Conservation (phyloP, 2,888 invertebrate species). For the Endomychus coccineus region DNA sequence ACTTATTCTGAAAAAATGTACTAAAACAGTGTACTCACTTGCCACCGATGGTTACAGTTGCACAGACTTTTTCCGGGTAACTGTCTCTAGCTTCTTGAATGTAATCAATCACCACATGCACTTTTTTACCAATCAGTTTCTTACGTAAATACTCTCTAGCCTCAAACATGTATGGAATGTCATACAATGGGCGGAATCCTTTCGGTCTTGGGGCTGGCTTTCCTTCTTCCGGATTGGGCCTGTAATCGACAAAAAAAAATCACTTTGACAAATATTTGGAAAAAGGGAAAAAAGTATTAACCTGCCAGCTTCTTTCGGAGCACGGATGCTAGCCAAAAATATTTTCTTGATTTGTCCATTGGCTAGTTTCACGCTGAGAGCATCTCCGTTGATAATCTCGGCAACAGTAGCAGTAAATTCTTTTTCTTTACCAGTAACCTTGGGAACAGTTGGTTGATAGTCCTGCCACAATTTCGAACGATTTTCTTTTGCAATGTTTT, state of each 20-base stretch:
- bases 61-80: constrained; percentile 92
- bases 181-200: constrained; percentile 86
- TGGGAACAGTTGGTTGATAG: constrained; percentile 68
- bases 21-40: constrained; percentile 54
- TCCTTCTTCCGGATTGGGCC: constrained; percentile 51
- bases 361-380: constrained; percentile 73
- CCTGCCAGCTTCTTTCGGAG: constrained; percentile 63
- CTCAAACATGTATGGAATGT: constrained; percentile 98
- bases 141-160: constrained; percentile 95
- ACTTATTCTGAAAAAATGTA: too few relatives aligned
- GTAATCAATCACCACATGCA: constrained; percentile 89
- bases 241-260: neutral
- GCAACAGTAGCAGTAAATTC: constrained; percentile 76
- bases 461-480: constrained; percentile 82
- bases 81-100: constrained; percentile 90
- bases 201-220: constrained; percentile 63
- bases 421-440: constrained; percentile 68
- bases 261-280: too few relatives aligned
- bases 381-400: constrained; percentile 93
- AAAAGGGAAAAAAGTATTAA: too few relatives aligned
- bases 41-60: constrained; percentile 80
- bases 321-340: constrained; percentile 91
- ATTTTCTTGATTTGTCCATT: constrained; percentile 81
- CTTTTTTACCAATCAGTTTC: constrained; percentile 90
- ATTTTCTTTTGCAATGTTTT: constrained; percentile 57